These are phyloP conservation scores for Heloderma charlesbogerti DNA, from an alignment of 2,113 vertebrate species.

Conservation along the genomic window DNA sequence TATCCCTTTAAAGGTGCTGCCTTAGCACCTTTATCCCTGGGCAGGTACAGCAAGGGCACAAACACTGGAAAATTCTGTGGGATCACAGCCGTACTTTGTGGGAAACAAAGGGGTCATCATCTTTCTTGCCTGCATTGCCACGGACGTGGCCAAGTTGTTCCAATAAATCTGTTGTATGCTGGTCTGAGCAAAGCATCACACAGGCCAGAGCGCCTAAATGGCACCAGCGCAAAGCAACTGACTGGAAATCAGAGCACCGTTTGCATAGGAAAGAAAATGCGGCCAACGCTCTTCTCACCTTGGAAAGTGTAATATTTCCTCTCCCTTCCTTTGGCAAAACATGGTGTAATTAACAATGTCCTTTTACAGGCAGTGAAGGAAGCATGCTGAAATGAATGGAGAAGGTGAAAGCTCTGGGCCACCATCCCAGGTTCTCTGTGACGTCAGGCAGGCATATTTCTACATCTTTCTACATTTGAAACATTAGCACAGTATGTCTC, in stretches of 20 bases:
- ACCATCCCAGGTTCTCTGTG: not conserved
- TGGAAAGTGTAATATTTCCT: not conserved
- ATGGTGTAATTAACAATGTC: not conserved
- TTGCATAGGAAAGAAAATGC: not conserved
- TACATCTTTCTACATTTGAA: not conserved
- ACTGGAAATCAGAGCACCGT: not conserved
- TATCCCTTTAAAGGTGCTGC: constrained; percentile 23
- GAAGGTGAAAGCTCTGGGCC: not conserved
- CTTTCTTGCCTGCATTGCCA: constrained; percentile 12
- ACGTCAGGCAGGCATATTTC: not conserved
- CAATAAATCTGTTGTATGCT: not conserved
- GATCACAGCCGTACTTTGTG: not conserved
- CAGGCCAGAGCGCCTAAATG: not conserved
- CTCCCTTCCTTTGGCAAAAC: not conserved
- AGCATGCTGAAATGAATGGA: not conserved
- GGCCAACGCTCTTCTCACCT: not conserved
- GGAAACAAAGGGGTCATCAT: not conserved
- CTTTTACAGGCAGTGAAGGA: not conserved
- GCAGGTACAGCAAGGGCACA: constrained; percentile 2
- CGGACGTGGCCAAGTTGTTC: not conserved
- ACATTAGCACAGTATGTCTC: not conserved
- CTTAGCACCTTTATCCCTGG: not conserved
- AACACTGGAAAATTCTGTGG: not conserved
- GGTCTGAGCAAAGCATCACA: not conserved
- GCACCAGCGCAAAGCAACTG: not conserved